A percentile compares a stretch with the other conserved stretches of the same genome.
phyloP scores from a whole-genome alignment of 1,140 invertebrate genomes.

The Cydia amplana region DNA sequence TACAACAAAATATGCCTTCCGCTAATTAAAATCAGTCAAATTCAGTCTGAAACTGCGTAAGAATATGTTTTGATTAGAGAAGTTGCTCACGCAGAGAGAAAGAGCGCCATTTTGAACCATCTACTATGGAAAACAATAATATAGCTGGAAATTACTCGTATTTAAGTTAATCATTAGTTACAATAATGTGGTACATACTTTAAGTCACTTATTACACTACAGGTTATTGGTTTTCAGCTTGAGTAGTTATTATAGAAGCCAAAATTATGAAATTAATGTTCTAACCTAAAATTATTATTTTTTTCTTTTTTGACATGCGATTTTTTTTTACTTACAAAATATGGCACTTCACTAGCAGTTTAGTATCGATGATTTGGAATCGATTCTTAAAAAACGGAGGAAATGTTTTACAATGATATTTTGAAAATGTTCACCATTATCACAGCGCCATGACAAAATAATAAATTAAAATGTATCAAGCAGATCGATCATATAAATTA shows the following conservation, averaged over 20 bases:
- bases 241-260: background rate
- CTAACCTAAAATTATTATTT: conserved; percentile 21
- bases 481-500: too few species aligned
- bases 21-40: conserved; percentile 41
- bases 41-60: conserved; percentile 32
- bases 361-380: background rate
- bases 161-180: conserved; percentile 13
- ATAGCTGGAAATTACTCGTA: conserved; percentile 22
- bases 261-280: conserved; percentile 23
- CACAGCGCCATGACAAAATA: background rate
- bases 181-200: conserved; percentile 18
- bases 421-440: background rate
- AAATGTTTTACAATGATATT: background rate
- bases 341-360: background rate
- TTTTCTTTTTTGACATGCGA: conserved; percentile 21
- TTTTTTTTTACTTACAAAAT: conserved; percentile 24
- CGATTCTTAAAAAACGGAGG: background rate
- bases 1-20: conserved; percentile 41
- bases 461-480: too few species aligned
- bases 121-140: conserved; percentile 20
- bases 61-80: conserved; percentile 15
- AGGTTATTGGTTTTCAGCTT: background rate
- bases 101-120: conserved; percentile 49
- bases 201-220: background rate
- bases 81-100: conserved; percentile 37